Conservation (phyloP, 1,140 invertebrate species). For the Venturia canescens region DNA sequence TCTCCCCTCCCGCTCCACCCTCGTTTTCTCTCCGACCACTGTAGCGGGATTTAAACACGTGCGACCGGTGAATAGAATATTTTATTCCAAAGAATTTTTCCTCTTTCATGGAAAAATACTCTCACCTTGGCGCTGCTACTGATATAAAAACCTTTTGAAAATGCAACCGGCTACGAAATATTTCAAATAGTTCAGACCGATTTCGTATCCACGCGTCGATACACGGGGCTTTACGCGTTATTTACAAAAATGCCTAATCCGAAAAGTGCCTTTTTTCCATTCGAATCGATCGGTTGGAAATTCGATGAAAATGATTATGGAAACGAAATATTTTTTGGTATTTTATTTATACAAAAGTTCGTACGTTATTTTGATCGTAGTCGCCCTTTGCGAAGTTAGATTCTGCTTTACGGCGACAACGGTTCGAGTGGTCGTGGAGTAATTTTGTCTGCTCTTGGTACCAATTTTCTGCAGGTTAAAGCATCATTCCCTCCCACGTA, state of each 20-base stretch:
- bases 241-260: too few species aligned
- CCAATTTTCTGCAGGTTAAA: background rate
- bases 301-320: too few species aligned
- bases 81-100: conserved; percentile 31
- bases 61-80: conserved; percentile 31
- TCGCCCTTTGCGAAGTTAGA: background rate
- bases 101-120: background rate
- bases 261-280: too few species aligned
- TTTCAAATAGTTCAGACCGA: background rate
- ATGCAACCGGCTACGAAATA: background rate
- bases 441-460: conserved; percentile 4
- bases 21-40: conserved; percentile 5
- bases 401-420: background rate
- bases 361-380: too few species aligned
- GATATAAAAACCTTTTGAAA: background rate
- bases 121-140: background rate
- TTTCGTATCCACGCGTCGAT: background rate
- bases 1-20: background rate
- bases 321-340: too few species aligned
- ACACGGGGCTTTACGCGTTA: background rate
- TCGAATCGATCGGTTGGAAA: too few species aligned
- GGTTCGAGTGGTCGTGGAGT: background rate
- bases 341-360: too few species aligned
- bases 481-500: background rate
- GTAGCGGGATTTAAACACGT: background rate